These are phyloP conservation scores for Leptodactylus fallax DNA, from an alignment of 2,797 vertebrate genomes.

Conservation along the genomic window DNA sequence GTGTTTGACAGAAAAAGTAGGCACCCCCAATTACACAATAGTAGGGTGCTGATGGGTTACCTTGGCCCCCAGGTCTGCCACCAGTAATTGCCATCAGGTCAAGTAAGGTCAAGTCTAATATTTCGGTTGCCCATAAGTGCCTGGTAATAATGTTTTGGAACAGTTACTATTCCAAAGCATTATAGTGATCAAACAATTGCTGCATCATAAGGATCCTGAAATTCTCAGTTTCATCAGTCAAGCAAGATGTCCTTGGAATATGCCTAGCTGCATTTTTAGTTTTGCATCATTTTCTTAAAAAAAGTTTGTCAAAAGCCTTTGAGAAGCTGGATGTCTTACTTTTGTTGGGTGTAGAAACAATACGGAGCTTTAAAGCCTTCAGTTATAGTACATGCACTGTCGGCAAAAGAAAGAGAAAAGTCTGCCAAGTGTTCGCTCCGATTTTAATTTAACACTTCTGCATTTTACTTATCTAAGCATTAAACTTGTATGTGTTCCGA, in stretches of 20 bases:
- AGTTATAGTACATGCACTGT: not conserved
- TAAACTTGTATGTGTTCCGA: constrained; percentile 52
- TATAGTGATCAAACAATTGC: too few relatives aligned
- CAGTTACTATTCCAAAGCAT: too few relatives aligned
- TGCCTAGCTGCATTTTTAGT: not conserved
- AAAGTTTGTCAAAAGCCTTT: constrained; percentile 17
- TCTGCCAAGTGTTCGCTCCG: constrained; percentile 3
- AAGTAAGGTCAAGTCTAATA: too few relatives aligned
- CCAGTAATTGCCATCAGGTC: too few relatives aligned
- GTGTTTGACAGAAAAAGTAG: too few relatives aligned
- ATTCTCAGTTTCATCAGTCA: not conserved
- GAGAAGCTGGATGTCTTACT: not conserved
- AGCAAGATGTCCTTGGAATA: not conserved
- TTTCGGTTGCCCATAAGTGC: too few relatives aligned
- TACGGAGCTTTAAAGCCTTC: not conserved
- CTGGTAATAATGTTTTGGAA: too few relatives aligned
- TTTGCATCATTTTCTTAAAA: not conserved
- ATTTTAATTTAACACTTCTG: constrained; percentile 40
- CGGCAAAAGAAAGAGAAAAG: not conserved
- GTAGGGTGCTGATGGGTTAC: too few relatives aligned
- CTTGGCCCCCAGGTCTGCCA: too few relatives aligned
- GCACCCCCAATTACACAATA: too few relatives aligned
- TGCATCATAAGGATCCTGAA: too few relatives aligned
- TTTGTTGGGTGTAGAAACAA: not conserved
- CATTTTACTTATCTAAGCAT: constrained; percentile 59